Evolutionary conservation across 2,888 invertebrate species (phyloP).

Genomic region (Petrolisthes cinctipes): DNA sequence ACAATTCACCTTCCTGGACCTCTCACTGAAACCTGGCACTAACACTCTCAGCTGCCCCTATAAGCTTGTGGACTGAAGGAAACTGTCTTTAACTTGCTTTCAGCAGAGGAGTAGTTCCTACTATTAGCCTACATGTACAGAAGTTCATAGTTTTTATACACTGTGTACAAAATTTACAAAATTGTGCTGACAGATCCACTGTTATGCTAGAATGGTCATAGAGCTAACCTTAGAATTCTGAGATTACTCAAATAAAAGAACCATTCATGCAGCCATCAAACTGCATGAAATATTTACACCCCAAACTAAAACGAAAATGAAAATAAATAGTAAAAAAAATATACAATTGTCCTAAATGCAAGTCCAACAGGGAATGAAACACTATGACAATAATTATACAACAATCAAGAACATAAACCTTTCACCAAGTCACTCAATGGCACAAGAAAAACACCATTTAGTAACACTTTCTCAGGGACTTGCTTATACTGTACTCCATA

Average conservation of each 20-base stretch:
- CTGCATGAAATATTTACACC: slow-evolving; percentile 43
- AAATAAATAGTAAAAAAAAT: slow-evolving; percentile 52
- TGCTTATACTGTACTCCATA: slow-evolving; percentile 22
- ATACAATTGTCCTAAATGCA: slow-evolving; percentile 55
- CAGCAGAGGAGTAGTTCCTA: slow-evolving; percentile 49
- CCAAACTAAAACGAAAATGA: slow-evolving; percentile 32
- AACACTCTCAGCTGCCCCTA: slow-evolving; percentile 54
- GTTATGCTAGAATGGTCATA: slow-evolving; percentile 52
- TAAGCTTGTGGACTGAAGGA: slow-evolving; percentile 56
- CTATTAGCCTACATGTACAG: slow-evolving; percentile 58
- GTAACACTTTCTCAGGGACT: slow-evolving; percentile 25
- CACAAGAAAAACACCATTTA: slow-evolving; percentile 45
- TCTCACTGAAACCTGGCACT: slow-evolving; percentile 24
- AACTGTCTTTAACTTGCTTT: slow-evolving; percentile 63
- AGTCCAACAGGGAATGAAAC: slow-evolving; percentile 36
- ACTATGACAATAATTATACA: slow-evolving; percentile 42
- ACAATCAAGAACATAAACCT: slow-evolving; percentile 51
- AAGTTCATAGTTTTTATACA: slow-evolving; percentile 57
- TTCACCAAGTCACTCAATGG: slow-evolving; percentile 57
- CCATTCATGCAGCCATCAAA: slow-evolving; percentile 23
- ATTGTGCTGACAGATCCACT: slow-evolving; percentile 60
- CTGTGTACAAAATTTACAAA: slow-evolving; percentile 62
- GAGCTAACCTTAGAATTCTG: slow-evolving; percentile 48
- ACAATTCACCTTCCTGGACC: slow-evolving; percentile 32
- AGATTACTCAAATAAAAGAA: slow-evolving; percentile 54